Base-by-base conservation (phyloP, 2,888 invertebrate genomes). In the Stictocephala bisonia region DNA sequence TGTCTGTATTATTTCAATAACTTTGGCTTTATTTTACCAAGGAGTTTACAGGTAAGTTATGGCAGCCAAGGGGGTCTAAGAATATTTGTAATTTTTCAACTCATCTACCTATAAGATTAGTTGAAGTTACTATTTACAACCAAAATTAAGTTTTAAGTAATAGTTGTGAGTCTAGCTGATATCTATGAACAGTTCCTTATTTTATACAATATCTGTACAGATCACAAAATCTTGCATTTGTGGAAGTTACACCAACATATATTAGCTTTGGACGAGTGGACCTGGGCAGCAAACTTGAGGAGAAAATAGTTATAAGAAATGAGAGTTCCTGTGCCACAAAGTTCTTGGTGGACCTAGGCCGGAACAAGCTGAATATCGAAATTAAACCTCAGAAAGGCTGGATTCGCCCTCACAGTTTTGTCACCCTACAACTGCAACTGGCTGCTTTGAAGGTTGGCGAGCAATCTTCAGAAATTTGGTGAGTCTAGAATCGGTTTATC, bases 221-320 rank as follows among this genome's bases (percentile, higher is more conserved):
- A 68, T 78, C 78, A 3, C 53, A 82, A 26, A 80, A 82, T 6
- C 75, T 73, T 20, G 79, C 83, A 35, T 70, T 75, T 4, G 80
- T 86, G 1, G 72, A 73, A 0, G 79, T 83, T 0, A 78, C 80
- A 0, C 84, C 85, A 0, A 73, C 76, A 7, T 74, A 75, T 0
- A 74, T 86, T 2, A 82, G 86, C 77, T 86, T 86, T 78, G 85
- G 85, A 0, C 80, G 81, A 40, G 82, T 86, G 1, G 85, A 86
- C 74, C 78, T 85, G 11, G 84, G 84, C 4, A 81, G 81, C 48
- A 80, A 84, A 0, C 84, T 84, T 1, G 81, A 82, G 1, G 78
- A 81, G n/a, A 82, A 82, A 75, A 80, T 79, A 2, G 78, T 78
- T 0, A 76, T 86, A 1, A 77, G 51, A 1, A 87, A 86, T 73